A percentile compares a stretch with the other conserved stretches of the same genome.
These are phyloP conservation scores for Meles meles DNA, from an alignment of 2,113 vertebrate genomes.

Conservation along the genomic window DNA sequence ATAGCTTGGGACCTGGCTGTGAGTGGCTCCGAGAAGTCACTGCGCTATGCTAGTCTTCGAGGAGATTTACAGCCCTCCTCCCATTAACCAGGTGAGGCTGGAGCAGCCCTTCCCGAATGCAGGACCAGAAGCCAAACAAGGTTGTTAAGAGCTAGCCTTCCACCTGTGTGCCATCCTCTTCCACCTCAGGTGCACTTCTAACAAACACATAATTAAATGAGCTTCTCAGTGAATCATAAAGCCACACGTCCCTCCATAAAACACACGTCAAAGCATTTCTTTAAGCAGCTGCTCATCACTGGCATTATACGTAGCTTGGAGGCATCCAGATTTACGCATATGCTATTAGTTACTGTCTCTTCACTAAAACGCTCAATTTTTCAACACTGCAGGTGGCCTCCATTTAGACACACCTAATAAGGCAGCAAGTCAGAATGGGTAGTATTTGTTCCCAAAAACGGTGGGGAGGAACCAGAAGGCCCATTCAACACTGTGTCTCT, in stretches of 20 bases:
- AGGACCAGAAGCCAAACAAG: neutral
- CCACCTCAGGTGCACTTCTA: neutral
- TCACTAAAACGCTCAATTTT: neutral
- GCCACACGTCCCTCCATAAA: neutral
- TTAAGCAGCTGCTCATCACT: neutral
- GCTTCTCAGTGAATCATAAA: neutral
- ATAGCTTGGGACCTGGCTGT: neutral
- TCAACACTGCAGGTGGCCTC: neutral
- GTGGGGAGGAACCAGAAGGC: neutral
- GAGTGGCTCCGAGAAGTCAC: neutral
- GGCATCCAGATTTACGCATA: neutral
- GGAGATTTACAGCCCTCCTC: neutral
- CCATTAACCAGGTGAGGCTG: neutral
- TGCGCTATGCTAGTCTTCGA: neutral
- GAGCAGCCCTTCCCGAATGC: neutral
- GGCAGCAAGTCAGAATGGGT: neutral
- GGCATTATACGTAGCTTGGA: neutral
- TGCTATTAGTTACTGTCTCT: neutral
- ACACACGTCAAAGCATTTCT: neutral
- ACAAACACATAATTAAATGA: conserved; percentile 12
- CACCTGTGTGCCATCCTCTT: neutral
- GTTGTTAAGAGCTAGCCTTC: neutral
- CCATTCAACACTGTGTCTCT: neutral
- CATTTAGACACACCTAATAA: neutral
- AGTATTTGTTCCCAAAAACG: neutral